phyloP scores from a whole-genome alignment of 2,888 invertebrate genomes.

The Heliconius ismenius region DNA sequence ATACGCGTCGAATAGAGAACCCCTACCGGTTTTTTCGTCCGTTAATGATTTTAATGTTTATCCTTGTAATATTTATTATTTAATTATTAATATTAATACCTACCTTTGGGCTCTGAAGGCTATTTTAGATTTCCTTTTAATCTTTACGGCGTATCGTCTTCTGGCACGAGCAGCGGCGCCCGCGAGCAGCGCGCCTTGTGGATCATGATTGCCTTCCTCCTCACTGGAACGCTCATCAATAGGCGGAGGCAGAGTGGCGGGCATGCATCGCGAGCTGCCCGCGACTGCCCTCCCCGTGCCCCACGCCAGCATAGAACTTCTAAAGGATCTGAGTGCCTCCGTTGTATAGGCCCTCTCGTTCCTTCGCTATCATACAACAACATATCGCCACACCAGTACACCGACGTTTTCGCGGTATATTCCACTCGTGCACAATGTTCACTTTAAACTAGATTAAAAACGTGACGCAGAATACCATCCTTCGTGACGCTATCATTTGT shows the following conservation, averaged over 20 bases:
- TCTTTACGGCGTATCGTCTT: constrained; percentile 75
- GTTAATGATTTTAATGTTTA: background rate
- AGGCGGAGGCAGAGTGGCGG: constrained; percentile 50
- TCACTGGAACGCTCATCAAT: constrained; percentile 50
- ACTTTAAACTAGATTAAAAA: constrained; percentile 53
- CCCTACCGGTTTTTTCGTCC: background rate
- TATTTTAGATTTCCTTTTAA: constrained; percentile 74
- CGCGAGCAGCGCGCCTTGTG: constrained; percentile 68
- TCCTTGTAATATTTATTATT: constrained; percentile 1
- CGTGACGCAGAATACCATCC: constrained; percentile 40
- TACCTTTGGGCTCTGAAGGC: constrained; percentile 72
- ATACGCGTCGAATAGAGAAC: background rate
- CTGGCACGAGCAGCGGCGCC: constrained; percentile 72
- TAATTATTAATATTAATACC: too few species aligned
- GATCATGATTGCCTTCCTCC: constrained; percentile 60
- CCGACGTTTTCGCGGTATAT: constrained; percentile 56
- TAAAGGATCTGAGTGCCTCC: constrained; percentile 79
- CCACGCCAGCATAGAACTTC: constrained; percentile 79
- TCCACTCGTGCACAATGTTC: constrained; percentile 55
- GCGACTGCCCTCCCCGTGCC: constrained; percentile 59
- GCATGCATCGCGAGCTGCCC: constrained; percentile 58
- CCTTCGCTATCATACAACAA: constrained; percentile 71
- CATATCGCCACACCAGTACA: constrained; percentile 73
- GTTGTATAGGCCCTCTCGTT: constrained; percentile 76
- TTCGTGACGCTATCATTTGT: constrained; percentile 49